These are phyloP conservation scores for Montipora efflorescens DNA, from an alignment of 64 coral and sea anemone genomes.

Conservation along the genomic window DNA sequence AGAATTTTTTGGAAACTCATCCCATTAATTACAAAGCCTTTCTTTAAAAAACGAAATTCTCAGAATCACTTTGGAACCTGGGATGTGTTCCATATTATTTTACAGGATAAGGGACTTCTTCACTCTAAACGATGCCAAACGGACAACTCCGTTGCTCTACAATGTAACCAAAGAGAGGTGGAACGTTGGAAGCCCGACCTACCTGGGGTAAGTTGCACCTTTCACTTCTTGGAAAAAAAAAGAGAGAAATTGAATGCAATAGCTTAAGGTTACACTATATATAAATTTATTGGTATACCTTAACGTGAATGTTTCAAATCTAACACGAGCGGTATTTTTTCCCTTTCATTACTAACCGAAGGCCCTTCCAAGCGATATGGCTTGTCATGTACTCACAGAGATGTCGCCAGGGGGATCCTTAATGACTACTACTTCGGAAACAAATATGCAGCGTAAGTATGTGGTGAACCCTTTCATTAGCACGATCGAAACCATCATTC, in stretches of 20 bases:
- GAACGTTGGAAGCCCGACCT: conserved; percentile 24
- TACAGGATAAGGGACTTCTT: not conserved
- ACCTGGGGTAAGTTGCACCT: conserved; percentile 10
- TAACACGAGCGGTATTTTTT: not conserved
- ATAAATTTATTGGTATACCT: too few species aligned
- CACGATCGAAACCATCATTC: too few species aligned
- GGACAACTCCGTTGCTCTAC: conserved; percentile 1
- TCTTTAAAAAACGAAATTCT: not conserved
- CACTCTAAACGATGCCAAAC: not conserved
- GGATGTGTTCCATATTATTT: not conserved
- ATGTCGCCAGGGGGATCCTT: conserved; percentile 91
- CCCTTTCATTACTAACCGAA: not conserved
- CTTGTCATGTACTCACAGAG: conserved; percentile 94
- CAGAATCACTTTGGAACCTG: not conserved
- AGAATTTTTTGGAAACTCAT: too few species aligned
- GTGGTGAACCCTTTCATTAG: too few species aligned
- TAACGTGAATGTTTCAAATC: not conserved
- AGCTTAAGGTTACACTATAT: too few species aligned
- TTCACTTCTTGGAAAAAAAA: not conserved
- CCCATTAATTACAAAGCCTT: too few species aligned
- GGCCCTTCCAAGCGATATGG: conserved; percentile 83
- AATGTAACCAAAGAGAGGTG: conserved; percentile 20
- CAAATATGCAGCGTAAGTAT: conserved; percentile 84
- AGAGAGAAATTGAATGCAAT: too few species aligned
- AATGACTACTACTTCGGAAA: conserved; percentile 62